These are phyloP conservation scores for Carassius auratus DNA, from an alignment of 2,113 vertebrate species.

Conservation along the genomic window DNA sequence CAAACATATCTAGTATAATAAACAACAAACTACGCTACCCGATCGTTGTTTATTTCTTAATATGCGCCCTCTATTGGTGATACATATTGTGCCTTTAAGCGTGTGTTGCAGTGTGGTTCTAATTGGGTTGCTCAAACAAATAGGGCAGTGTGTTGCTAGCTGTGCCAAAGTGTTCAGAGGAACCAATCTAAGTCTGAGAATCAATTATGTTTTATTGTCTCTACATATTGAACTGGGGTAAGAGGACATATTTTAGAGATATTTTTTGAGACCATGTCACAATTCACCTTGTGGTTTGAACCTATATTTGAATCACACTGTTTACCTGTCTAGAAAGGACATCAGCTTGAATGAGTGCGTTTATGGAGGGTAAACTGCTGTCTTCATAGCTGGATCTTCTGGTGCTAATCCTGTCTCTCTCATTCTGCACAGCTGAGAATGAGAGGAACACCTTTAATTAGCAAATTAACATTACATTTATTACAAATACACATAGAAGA, in stretches of 20 bases:
- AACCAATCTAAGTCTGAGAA: neutral
- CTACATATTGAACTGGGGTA: neutral
- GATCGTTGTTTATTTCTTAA: too few species aligned
- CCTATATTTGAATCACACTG: neutral
- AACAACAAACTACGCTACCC: too few species aligned
- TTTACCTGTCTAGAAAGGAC: constrained; percentile 94
- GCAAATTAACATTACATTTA: neutral
- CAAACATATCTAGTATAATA: too few species aligned
- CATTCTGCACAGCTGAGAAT: constrained; percentile 92
- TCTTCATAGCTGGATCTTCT: constrained; percentile 97
- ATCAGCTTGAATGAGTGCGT: constrained; percentile 92
- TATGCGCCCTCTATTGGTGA: too few species aligned
- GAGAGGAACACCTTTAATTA: constrained; percentile 38
- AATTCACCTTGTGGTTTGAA: too few species aligned
- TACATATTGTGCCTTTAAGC: too few species aligned
- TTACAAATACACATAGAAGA: neutral
- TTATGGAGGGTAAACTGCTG: constrained; percentile 97
- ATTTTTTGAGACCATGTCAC: too few species aligned
- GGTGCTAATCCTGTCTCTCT: constrained; percentile 97
- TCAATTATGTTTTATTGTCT: neutral
- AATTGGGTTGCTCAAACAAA: neutral
- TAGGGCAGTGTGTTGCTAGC: neutral
- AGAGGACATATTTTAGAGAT: neutral
- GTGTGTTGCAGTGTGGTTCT: neutral
- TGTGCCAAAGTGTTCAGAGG: neutral